phyloP scores from a whole-genome alignment of 1,140 invertebrate genomes.

The Pseudachorutes palmiensis region DNA sequence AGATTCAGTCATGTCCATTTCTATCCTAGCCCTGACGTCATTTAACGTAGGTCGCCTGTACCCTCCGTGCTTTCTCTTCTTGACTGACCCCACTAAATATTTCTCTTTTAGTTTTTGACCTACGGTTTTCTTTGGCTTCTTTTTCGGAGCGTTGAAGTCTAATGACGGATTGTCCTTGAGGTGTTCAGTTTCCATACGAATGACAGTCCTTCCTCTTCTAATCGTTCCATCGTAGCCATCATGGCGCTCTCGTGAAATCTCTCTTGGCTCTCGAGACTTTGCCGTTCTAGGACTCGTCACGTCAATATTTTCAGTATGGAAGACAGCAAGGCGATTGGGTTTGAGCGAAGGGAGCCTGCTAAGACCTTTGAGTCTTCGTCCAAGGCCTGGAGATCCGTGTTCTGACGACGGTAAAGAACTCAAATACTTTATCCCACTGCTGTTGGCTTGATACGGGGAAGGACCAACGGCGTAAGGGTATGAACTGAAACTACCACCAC shows the following conservation, averaged over 20 bases:
- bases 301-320: conserved; percentile 74
- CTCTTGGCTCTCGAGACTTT: conserved; percentile 7
- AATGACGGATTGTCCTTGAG: conserved; percentile 49
- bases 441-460: background rate
- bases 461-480: background rate
- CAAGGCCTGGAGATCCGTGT: conserved; percentile 36
- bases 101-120: conserved; percentile 38
- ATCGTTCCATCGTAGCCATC: conserved; percentile 49
- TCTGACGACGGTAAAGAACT: conserved; percentile 9
- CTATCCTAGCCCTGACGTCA: conserved; percentile 38
- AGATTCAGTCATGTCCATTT: no score
- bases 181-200: conserved; percentile 55
- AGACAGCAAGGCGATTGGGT: conserved; percentile 39
- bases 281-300: conserved; percentile 51
- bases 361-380: conserved; percentile 45
- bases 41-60: conserved; percentile 31
- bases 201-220: conserved; percentile 58
- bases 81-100: conserved; percentile 35
- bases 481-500: background rate
- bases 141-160: conserved; percentile 35
- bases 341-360: conserved; percentile 50
- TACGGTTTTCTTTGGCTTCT: conserved; percentile 31
- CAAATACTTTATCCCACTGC: background rate
- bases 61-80: conserved; percentile 30
- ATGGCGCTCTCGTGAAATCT: conserved; percentile 11